These are phyloP conservation scores for Chelonoidis abingdonii DNA, from an alignment of 2,113 vertebrate species.

Conservation along the genomic window DNA sequence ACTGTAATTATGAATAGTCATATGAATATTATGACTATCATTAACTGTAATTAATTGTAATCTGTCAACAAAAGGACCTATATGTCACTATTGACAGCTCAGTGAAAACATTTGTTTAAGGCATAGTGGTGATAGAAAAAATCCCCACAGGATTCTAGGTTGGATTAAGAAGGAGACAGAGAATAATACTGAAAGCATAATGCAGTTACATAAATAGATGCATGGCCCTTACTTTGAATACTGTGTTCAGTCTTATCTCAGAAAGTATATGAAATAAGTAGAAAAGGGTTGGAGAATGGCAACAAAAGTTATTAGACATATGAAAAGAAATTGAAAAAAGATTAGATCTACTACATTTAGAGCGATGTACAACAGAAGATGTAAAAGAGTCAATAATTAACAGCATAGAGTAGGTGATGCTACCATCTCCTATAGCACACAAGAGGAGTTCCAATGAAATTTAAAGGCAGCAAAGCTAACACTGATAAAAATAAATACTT, in stretches of 20 bases:
- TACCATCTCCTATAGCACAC: neutral
- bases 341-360: neutral
- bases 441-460: neutral
- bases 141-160: neutral
- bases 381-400: neutral
- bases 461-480: neutral
- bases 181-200: neutral
- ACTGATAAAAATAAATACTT: neutral
- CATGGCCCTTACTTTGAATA: neutral
- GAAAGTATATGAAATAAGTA: accelerated
- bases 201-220: neutral
- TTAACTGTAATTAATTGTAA: neutral
- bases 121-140: neutral
- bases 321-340: neutral
- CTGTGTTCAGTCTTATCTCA: neutral
- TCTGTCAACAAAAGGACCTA: neutral
- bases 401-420: accelerated
- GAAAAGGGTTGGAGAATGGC: neutral
- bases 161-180: neutral
- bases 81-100: neutral
- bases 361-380: neutral
- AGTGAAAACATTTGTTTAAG: neutral
- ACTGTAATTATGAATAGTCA: neutral
- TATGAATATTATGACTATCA: too few species aligned
- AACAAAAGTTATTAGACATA: accelerated